Base-by-base conservation (phyloP, 2,888 invertebrate genomes). In the Cataglyphis albicans region DNA sequence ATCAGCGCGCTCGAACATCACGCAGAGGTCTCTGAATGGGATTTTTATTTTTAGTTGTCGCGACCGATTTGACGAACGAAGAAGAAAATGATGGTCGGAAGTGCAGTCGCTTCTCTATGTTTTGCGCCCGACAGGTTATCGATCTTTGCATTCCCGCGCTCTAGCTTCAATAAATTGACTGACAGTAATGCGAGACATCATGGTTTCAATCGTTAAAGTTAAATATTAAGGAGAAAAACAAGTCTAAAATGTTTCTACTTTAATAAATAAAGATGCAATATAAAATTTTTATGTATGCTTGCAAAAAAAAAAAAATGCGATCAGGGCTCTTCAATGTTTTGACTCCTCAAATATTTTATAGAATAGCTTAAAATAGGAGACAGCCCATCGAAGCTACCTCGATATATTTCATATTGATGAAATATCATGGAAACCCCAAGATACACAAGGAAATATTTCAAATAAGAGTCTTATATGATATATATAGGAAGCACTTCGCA, bases 41-140 rank as follows among this genome's bases (percentile, higher is more conserved):
- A 70, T 35, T 72, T 78, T 61, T 80, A 80, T 80, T 80, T 80
- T 80, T 48, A 70, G 70, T 72, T 76, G 65, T 65, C 55, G 55
- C 75, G 75, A 64, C 64, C 64, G 52, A 38, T 65, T 59, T 80
- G 59, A 67, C 76, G 29, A 65, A 70, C 44, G 32, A 72, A 61
- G 59, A 80, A 72, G 78, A 80, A 80, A 80, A 70, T 80, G 35
- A 72, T n/a, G 32, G 18, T 78, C 44, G 59, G 21, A 72, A 78
- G 57, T 70, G 44, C 44, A 80, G n/a, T 72, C 72, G 32, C 44
- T 21, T 70, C 44, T 72, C 59, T 48, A 12, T 41, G 15, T 4
- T 52, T 52, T 70, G 7, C 38, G 32, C 12, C 29, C 44, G 32
- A 44, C 48, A 15, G 35, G 18, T 44, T 61, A 72, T 80, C 25